Evolutionary conservation across 2,113 vertebrate genomes (phyloP), one percentile per base, ranked within the genome.

Genomic region (Thamnaconus septentrionalis): DNA sequence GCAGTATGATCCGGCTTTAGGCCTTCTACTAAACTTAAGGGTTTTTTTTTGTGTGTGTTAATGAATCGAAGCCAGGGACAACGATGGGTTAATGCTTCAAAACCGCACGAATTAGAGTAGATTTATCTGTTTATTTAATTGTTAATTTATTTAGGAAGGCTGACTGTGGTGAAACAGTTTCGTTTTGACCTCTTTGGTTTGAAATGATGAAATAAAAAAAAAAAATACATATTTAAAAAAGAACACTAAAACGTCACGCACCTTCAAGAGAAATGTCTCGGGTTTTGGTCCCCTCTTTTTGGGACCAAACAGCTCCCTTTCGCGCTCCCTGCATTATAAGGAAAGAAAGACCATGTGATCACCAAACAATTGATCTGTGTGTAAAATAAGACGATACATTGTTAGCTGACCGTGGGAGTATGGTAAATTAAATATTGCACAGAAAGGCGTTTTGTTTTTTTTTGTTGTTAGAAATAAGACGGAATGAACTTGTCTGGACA

Each of bases 261-360:
- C 96, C 95, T 96, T 99, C 39, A 98, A 73, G 54, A 98, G 87
- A 80, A 98, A 98, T 7, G 96, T 98, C 92, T 98, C 96, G 44
- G 96, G 96, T 79, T 99, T 99, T 46, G 97, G 97, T 78, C 97
- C 97, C 79, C 97, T 90, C 82, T 99, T 99, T 90, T 98, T 94
- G 46, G 97, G 97, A 51, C 96, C 97, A 0, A 94, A 98, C 64
- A 96, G 89, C 87, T 99, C 96, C 87, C 97, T 92, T 86, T 98
- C 96, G 60, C 95, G 91, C 81, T 99, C 97, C 87, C 97, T 98
- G 49, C 41, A 63, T 31, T 2, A 2, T 2, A 31, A 31, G 18
- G 18, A 70, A 79, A 39, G 8, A 59, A 41, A 61, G 44, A 3
- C 40, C 3, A 45, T 53, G 7, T 10, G 12, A 1, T 3, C 7